Evolutionary conservation across 2,888 invertebrate genomes (phyloP), one percentile per base, ranked within the genome.

Genomic region (Clistopyga incitator): DNA sequence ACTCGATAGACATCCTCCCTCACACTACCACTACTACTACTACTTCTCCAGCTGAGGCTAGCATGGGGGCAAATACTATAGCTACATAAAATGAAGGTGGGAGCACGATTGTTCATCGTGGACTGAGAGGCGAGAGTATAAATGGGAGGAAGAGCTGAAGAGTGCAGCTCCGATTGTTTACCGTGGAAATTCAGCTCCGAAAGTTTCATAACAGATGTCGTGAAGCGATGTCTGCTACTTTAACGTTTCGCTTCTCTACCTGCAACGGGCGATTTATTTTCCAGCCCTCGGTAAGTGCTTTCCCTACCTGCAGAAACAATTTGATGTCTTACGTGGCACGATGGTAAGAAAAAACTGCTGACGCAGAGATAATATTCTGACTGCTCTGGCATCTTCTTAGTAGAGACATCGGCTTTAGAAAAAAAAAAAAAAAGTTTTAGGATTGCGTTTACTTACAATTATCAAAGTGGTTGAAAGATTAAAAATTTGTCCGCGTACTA

Each of bases 1-100:
- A 87, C 87, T 86, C 80, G 85, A 86, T 87, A 81, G 81, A 84
- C 79, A 80, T 77, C 56, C 59, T 71, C 29, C 54, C 38, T 52
- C 47, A 15, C 45, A 52, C 47, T 47, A 50, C 68, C 45, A n/a
- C 47, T 25, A 70, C 70, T 18, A 45, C 52, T 11, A 18, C 52
- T n/a, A n/a, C 45, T 42, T 23, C 42, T 23, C 20, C 52, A 11
- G 20, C 8, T 6, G 29, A 29, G 4, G 29, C 29, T 2, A 29
- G 29, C 29, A 29, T 29, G 15, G 13, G 1, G 23, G 29, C 42
- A 29, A 29, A 20, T 47, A 15, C 74, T 47, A 34, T 34, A 11
- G 18, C 13, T 20, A 61, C 42, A 20, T 29, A 6, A 20, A 59
- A 61, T n/a, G 29, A n/a, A 18, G 25, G 23, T 6, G 15, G 42